Conservation (phyloP, 2,888 invertebrate species). For the Polietes domitor region DNA sequence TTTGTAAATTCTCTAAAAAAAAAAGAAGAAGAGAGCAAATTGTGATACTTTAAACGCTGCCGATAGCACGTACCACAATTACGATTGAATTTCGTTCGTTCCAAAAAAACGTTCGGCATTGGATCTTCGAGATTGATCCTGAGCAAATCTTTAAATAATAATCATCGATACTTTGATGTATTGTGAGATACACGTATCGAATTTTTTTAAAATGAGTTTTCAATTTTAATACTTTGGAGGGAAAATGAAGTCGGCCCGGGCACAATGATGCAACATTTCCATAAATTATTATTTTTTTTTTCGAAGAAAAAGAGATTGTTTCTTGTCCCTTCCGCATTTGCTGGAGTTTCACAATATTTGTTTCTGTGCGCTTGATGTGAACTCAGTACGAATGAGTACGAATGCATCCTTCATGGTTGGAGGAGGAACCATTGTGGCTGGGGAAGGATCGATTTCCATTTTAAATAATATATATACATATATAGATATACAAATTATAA, state of each 20-base stretch:
- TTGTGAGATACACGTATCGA: neutral
- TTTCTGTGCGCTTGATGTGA: too few species aligned
- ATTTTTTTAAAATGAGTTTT: neutral
- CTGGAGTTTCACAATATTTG: too few species aligned
- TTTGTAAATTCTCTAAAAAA: neutral
- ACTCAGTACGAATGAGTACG: too few species aligned
- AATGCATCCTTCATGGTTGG: too few species aligned
- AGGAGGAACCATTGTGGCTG: too few species aligned
- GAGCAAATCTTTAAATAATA: neutral
- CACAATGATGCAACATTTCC: too few species aligned
- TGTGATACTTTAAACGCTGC: neutral
- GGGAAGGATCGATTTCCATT: too few species aligned
- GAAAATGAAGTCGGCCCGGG: neutral
- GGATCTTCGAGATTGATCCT: neutral
- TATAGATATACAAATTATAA: too few species aligned
- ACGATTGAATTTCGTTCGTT: constrained; percentile 56
- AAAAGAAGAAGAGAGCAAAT: neutral
- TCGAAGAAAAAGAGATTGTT: too few species aligned
- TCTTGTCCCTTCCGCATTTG: too few species aligned
- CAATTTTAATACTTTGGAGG: neutral
- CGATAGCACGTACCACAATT: constrained; percentile 62
- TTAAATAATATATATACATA: too few species aligned
- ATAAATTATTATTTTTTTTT: too few species aligned
- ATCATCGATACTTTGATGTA: neutral
- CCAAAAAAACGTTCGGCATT: neutral